Percentiles rank a stretch among this genome's conserved stretches.
These are phyloP conservation scores for Dermolepida albohirtum DNA, from an alignment of 2,888 invertebrate genomes.

Conservation along the genomic window DNA sequence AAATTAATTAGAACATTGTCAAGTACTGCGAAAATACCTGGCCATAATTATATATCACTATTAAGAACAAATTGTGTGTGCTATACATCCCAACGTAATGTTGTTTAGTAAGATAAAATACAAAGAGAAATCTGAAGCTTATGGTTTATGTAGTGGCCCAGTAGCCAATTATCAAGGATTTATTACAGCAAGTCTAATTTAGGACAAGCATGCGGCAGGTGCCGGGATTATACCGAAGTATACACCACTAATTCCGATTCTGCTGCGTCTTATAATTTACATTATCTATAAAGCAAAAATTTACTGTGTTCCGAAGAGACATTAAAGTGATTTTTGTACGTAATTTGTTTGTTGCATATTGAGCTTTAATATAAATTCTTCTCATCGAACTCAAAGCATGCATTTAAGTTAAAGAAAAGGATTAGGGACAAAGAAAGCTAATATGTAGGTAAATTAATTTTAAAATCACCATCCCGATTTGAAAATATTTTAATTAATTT, in stretches of 20 bases:
- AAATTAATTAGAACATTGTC: slow-evolving; percentile 37
- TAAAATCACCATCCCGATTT: no score
- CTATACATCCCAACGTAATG: slow-evolving; percentile 33
- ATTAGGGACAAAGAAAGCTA: no score
- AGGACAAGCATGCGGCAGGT: slow-evolving; percentile 62
- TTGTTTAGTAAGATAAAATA: slow-evolving; percentile 43
- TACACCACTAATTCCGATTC: slow-evolving; percentile 57
- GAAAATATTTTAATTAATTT: no score
- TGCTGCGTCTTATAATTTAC: slow-evolving; percentile 46
- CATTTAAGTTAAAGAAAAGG: no score
- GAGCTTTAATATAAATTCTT: no score
- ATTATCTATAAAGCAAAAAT: slow-evolving; percentile 30
- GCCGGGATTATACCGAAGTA: slow-evolving; percentile 60
- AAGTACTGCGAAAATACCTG: slow-evolving; percentile 37
- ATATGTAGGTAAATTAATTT: no score
- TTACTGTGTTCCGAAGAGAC: slow-evolving; percentile 24
- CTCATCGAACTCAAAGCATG: no score
- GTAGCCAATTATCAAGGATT: slow-evolving; percentile 65
- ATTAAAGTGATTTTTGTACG: slow-evolving; percentile 2
- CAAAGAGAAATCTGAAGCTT: slow-evolving; percentile 59
- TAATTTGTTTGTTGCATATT: background rate
- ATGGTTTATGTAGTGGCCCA: slow-evolving; percentile 60
- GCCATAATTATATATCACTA: slow-evolving; percentile 39
- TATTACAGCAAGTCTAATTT: slow-evolving; percentile 63
- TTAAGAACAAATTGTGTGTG: slow-evolving; percentile 27